Evolutionary conservation across 2,888 invertebrate genomes (phyloP).

Genomic region (Tachystola acroxantha): DNA sequence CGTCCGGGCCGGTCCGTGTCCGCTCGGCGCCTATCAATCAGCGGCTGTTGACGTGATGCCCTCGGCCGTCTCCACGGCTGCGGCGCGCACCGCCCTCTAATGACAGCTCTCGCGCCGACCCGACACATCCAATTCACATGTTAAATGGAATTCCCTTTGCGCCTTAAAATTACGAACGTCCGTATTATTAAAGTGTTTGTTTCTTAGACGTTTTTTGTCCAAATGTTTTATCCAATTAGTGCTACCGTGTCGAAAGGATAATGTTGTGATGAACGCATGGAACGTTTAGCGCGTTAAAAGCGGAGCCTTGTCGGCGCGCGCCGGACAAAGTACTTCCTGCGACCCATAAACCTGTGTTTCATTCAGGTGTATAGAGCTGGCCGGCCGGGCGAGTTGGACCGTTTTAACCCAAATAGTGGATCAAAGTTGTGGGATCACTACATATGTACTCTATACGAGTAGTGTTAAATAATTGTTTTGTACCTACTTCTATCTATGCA

Average conservation of each 20-base stretch:
- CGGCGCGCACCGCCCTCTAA: conserved; percentile 41
- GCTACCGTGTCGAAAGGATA: conserved; percentile 79
- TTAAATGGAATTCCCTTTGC: conserved; percentile 74
- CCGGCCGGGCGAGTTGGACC: too few species aligned
- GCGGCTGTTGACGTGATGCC: conserved; percentile 43
- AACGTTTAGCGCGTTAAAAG: conserved; percentile 68
- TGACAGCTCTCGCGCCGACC: conserved; percentile 56
- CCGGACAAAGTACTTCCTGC: conserved; percentile 26
- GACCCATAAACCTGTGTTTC: conserved; percentile 6
- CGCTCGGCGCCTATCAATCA: conserved; percentile 57
- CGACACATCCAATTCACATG: conserved; percentile 75
- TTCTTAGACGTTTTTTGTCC: conserved; percentile 68
- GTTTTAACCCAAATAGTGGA: too few species aligned
- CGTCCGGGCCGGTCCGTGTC: not conserved
- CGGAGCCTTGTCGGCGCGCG: conserved; percentile 50
- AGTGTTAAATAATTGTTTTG: too few species aligned
- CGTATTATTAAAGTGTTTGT: conserved; percentile 74
- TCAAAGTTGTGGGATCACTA: too few species aligned
- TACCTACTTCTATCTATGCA: too few species aligned
- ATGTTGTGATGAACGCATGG: conserved; percentile 66
- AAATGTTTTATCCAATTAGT: conserved; percentile 74
- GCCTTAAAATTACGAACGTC: conserved; percentile 63
- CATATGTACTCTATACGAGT: too few species aligned
- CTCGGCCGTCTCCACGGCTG: conserved; percentile 30
- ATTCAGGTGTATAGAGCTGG: not conserved